Evolutionary conservation across 2,113 vertebrate genomes (phyloP).

Genomic region (Machaerirhynchus nigripectus): DNA sequence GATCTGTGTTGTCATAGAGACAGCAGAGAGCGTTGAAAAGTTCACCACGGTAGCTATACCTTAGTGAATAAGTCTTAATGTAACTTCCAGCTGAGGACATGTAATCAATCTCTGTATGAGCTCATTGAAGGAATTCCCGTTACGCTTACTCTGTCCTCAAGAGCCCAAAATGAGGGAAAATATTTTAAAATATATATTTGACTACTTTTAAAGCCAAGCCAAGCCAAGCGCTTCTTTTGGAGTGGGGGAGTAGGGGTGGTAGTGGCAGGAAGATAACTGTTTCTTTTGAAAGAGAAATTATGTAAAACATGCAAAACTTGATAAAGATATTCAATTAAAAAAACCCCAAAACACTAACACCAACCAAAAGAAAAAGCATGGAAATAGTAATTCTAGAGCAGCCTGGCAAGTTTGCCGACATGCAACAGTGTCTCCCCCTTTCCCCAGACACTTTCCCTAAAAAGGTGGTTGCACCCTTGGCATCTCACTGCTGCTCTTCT

Average conservation of each 20-base stretch:
- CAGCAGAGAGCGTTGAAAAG: conserved; percentile 30
- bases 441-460: not conserved
- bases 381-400: not conserved
- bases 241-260: not conserved
- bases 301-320: not conserved
- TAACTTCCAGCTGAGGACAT: conserved; percentile 62
- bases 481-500: not conserved
- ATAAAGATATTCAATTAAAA: not conserved
- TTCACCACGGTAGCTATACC: conserved; percentile 50
- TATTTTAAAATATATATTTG: not conserved
- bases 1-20: conserved; percentile 48
- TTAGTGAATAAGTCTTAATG: conserved; percentile 56
- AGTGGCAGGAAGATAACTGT: not conserved
- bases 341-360: not conserved
- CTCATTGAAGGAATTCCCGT: conserved; percentile 62
- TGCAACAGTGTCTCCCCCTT: not conserved
- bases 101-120: conserved; percentile 58
- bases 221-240: not conserved
- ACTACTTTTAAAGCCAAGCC: not conserved
- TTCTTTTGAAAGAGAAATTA: not conserved
- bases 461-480: not conserved
- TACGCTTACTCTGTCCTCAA: conserved; percentile 39
- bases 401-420: not conserved
- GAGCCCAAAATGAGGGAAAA: not conserved
- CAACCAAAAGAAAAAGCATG: not conserved